Evolutionary conservation across 2,888 invertebrate genomes (phyloP), one percentile per base, ranked within the genome.

Genomic region (Byasa hedistus): DNA sequence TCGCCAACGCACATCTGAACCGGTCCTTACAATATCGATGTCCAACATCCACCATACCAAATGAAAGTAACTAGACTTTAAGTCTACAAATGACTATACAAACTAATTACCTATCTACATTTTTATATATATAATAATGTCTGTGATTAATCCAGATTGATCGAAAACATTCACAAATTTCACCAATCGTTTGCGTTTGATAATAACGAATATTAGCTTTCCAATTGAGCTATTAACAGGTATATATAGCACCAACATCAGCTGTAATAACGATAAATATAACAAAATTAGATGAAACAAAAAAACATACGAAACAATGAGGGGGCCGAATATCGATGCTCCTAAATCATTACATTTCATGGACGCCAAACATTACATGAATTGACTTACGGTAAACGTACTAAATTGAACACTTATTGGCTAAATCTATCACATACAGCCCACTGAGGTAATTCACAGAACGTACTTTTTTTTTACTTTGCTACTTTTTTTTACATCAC

Each of bases 391-490:
- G 78, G 76, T 79, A 81, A 85, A 85, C 79, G 78, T 85, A 84
- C 79, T 87, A 85, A 82, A 84, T 83, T 90, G 91, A 91, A 91
- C 91, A 91, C 91, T 89, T 91, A 91, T 82, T 83, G 90, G 90
- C 90, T 91, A 91, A 86, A 87, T 84, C 88, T 90, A 91, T 90
- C 89, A 91, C 90, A 91, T 86, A 86, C 80, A 87, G 85, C 86
- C 84, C 87, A 86, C 86, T 89, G 91, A 91, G 90, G 90, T 91
- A 88, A 85, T 87, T 83, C 78, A 86, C 83, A 86, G 79, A 84
- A 83, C 82, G 81, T 84, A 86, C 79, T 79, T 78, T 75, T 79
- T 78, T 75, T 77, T 76, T 76, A 51, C 48, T 48, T 48, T 48
- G 48, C n/a, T 48, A n/a, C 8, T 58, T 32, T 21, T 55, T 57